A percentile compares a stretch with the other conserved stretches of the same genome.
phyloP scores from a whole-genome alignment of 92 coral and sea anemone genomes.

The Diadumene lineata region DNA sequence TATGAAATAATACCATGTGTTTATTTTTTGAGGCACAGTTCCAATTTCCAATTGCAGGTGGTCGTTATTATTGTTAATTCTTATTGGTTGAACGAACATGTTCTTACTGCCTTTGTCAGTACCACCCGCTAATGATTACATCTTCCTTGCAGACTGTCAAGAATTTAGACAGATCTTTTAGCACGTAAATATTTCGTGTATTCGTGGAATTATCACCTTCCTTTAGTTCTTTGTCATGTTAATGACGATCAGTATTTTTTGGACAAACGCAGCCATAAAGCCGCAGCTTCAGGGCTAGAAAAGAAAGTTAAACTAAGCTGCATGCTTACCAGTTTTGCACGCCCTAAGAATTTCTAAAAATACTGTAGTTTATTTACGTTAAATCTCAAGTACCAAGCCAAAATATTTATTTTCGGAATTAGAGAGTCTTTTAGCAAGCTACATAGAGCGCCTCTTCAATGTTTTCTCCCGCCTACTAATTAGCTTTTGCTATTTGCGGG shows the following conservation, averaged over 20 bases:
- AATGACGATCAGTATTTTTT: no score
- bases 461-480: neutral
- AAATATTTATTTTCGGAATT: neutral
- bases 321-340: neutral
- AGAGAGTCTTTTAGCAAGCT: neutral
- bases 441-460: neutral
- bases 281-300: no score
- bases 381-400: neutral
- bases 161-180: neutral
- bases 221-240: no score
- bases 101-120: neutral
- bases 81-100: constrained; percentile 3
- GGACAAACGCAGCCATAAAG: no score
- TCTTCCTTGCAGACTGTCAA: neutral
- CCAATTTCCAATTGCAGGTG: constrained; percentile 24
- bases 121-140: constrained; percentile 19
- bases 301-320: no score
- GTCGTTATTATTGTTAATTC: constrained; percentile 4
- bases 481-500: no score
- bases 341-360: neutral
- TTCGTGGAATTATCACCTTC: no score
- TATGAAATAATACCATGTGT: constrained; percentile 9
- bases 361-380: neutral
- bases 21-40: constrained; percentile 17
- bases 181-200: neutral